These are phyloP conservation scores for Vespertilio murinus DNA, from an alignment of 2,797 vertebrate genomes.

Conservation along the genomic window DNA sequence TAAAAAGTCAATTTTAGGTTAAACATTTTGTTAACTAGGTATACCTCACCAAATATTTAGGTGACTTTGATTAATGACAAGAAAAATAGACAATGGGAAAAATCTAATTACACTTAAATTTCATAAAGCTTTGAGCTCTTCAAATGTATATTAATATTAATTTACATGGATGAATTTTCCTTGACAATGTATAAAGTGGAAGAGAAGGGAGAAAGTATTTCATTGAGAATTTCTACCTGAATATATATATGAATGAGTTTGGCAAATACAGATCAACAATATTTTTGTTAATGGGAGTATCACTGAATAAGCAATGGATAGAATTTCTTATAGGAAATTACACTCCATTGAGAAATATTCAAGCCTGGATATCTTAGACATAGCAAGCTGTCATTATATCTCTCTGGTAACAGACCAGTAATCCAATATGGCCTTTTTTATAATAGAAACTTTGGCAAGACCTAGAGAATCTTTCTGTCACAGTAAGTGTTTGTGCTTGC, in stretches of 20 bases:
- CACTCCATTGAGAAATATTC: constrained; percentile 71
- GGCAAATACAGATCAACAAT: constrained; percentile 13
- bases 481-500: constrained; percentile 14
- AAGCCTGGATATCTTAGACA: constrained; percentile 60
- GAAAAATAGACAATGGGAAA: neutral
- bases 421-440: constrained; percentile 66
- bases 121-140: neutral
- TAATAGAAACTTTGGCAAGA: constrained; percentile 68
- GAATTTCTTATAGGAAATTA: constrained; percentile 77
- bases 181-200: neutral
- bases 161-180: neutral
- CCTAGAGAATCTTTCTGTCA: constrained; percentile 56
- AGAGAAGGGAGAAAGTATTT: neutral
- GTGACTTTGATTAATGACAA: neutral
- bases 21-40: neutral
- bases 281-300: constrained; percentile 72
- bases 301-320: constrained; percentile 65
- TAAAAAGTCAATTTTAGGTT: constrained; percentile 6
- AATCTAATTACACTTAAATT: constrained; percentile 22
- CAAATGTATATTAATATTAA: constrained; percentile 23
- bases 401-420: constrained; percentile 72
- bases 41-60: neutral
- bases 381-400: constrained; percentile 68
- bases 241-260: neutral
- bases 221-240: constrained; percentile 39